Evolutionary conservation across 2,888 invertebrate genomes (phyloP).

Genomic region (Nemotelus nigrinus): DNA sequence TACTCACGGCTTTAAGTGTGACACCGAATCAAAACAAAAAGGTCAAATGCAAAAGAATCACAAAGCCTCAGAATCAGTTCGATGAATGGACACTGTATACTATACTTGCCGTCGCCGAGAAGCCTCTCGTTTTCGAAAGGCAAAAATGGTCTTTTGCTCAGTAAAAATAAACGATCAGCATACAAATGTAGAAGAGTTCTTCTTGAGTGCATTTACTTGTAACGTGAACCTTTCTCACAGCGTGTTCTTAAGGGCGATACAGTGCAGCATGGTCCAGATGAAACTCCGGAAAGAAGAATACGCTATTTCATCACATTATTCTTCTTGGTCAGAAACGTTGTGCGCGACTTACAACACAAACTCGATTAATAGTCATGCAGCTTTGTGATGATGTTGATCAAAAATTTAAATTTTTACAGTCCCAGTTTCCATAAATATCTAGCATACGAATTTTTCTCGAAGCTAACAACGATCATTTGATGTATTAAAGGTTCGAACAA

Average conservation of each 20-base stretch:
- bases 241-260: conserved; percentile 54
- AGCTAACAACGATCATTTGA: too few species aligned
- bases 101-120: conserved; percentile 15
- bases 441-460: too few species aligned
- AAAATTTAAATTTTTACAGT: too few species aligned
- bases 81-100: conserved; percentile 35
- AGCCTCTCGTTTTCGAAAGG: neutral
- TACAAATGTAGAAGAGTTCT: conserved; percentile 54
- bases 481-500: too few species aligned
- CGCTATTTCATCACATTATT: neutral
- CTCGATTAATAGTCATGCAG: too few species aligned
- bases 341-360: too few species aligned
- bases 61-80: conserved; percentile 21
- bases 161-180: conserved; percentile 45
- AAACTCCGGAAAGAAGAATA: neutral
- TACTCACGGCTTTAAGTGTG: conserved; percentile 3
- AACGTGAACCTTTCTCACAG: conserved; percentile 58
- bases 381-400: too few species aligned
- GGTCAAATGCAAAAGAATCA: conserved; percentile 1
- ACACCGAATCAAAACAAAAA: conserved; percentile 15
- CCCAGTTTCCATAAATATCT: too few species aligned
- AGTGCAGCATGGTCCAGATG: conserved; percentile 34
- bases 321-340: neutral
- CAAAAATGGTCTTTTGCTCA: conserved; percentile 36
- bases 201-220: conserved; percentile 66